A percentile compares a stretch with the other conserved stretches of the same genome.
Conservation (phyloP, 2,888 invertebrate genomes). For the Torymus auratus region DNA sequence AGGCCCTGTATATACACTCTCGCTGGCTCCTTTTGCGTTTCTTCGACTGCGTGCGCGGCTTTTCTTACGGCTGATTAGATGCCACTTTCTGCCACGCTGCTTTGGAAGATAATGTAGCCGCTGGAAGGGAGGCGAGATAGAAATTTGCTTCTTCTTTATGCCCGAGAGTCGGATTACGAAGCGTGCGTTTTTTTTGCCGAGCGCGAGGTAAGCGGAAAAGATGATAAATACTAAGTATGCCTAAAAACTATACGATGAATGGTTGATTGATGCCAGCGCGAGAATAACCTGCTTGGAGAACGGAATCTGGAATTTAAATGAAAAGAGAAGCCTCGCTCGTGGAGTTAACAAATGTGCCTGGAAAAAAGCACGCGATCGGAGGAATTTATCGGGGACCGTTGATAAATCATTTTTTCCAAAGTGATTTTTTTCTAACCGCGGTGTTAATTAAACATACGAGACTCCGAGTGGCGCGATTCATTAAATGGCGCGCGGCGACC, state of each 20-base stretch:
- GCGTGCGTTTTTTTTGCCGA: no score
- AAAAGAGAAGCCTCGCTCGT: not conserved
- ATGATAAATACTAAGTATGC: constrained; percentile 7
- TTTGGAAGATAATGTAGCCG: not conserved
- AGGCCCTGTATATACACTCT: not conserved
- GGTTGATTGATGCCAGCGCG: constrained; percentile 15
- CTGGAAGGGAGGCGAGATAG: no score
- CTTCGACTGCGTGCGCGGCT: no score
- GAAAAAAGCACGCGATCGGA: not conserved
- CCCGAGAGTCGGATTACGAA: no score
- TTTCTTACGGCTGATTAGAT: not conserved
- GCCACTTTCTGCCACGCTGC: not conserved
- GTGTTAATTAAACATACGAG: constrained; percentile 41
- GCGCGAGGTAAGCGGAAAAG: not conserved
- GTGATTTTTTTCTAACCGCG: constrained; percentile 42
- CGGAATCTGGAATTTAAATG: not conserved
- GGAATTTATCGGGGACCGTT: not conserved
- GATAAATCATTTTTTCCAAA: constrained; percentile 31
- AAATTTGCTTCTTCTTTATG: no score
- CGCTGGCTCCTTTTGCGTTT: not conserved
- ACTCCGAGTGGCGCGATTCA: constrained; percentile 6
- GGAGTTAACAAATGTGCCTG: not conserved
- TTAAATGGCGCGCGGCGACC: constrained; percentile 19
- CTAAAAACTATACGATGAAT: constrained; percentile 22
- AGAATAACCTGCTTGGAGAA: constrained; percentile 10